Conservation (phyloP, 2,888 invertebrate genomes). For the Nemapogon koenigi region DNA sequence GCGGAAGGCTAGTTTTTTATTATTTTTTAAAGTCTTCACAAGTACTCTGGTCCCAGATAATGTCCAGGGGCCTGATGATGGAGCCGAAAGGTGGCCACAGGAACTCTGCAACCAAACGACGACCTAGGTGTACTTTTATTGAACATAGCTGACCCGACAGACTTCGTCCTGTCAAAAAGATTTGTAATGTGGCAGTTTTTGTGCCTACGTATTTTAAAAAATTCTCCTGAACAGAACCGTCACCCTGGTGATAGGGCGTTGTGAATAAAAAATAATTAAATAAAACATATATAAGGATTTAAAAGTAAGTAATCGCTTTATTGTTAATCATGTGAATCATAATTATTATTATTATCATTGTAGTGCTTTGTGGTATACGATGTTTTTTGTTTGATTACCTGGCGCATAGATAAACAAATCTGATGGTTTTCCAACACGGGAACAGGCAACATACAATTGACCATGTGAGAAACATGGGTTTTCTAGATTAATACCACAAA, state of each 20-base stretch:
- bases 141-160: background rate
- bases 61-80: too few species aligned
- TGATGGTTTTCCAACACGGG: slow-evolving; percentile 13
- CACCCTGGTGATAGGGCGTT: slow-evolving; percentile 8
- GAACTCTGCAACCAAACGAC: too few species aligned
- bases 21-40: too few species aligned
- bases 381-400: too few species aligned
- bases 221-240: slow-evolving; percentile 6
- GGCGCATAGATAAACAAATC: too few species aligned
- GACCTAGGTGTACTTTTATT: too few species aligned
- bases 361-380: background rate
- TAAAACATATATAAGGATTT: slow-evolving; percentile 6
- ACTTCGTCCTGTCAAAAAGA: slow-evolving; percentile 4
- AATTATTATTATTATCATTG: background rate
- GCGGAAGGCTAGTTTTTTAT: too few species aligned
- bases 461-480: slow-evolving; percentile 15
- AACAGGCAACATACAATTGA: slow-evolving; percentile 14
- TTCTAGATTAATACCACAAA: slow-evolving; percentile 20
- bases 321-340: too few species aligned
- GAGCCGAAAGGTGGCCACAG: too few species aligned
- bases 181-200: slow-evolving; percentile 8
- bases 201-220: slow-evolving; percentile 8
- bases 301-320: background rate
- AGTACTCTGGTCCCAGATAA: too few species aligned
- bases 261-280: slow-evolving; percentile 9